Conservation (phyloP, 2,888 invertebrate species). For the Amblyteles armatorius region DNA sequence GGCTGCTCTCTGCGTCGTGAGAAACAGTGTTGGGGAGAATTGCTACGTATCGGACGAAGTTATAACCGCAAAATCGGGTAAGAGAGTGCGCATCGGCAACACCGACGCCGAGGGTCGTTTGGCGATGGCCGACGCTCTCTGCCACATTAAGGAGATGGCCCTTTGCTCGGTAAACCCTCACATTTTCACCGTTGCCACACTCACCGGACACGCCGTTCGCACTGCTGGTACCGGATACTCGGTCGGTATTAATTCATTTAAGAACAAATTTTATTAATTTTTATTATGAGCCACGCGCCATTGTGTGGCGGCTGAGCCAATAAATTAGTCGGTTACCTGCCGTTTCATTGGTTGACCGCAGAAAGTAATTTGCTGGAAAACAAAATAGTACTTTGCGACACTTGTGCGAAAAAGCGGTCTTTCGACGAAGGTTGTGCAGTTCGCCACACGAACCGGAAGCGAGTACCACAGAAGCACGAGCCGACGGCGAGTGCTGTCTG, state of each 20-base stretch:
- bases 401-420: no score
- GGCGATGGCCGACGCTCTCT: constrained; percentile 96
- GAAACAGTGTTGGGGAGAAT: constrained; percentile 96
- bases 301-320: not conserved
- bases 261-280: not conserved
- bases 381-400: not conserved
- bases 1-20: constrained; percentile 93
- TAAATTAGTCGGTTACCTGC: not conserved
- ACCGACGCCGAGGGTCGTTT: constrained; percentile 98
- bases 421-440: no score
- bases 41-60: constrained; percentile 96
- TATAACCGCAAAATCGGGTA: constrained; percentile 92
- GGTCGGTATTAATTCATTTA: constrained; percentile 84
- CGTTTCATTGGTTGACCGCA: not conserved
- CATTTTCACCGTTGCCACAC: constrained; percentile 95
- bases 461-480: no score
- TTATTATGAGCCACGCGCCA: not conserved
- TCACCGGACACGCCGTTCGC: constrained; percentile 93
- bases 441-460: no score
- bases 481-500: no score
- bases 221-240: constrained; percentile 90
- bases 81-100: constrained; percentile 94
- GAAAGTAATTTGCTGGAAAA: not conserved
- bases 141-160: constrained; percentile 91
- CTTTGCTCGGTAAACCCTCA: constrained; percentile 90